These are phyloP conservation scores for Charanyca ferruginea DNA, from an alignment of 2,888 invertebrate genomes.

Conservation along the genomic window DNA sequence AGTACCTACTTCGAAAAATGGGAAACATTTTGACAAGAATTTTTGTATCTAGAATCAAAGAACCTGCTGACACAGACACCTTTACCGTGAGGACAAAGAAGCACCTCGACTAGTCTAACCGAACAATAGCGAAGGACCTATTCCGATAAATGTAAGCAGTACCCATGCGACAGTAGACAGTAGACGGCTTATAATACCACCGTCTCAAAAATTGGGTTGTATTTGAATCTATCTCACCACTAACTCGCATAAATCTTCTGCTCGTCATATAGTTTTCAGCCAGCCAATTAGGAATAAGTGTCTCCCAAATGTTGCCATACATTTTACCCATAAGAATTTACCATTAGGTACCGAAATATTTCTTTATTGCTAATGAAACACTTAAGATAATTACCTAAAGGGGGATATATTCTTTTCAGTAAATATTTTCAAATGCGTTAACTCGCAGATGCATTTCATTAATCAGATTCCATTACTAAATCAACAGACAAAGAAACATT, in stretches of 20 bases:
- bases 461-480: slow-evolving; percentile 6
- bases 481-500: slow-evolving; percentile 3
- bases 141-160: slow-evolving; percentile 65
- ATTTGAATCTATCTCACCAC: slow-evolving; percentile 43
- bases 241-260: slow-evolving; percentile 36
- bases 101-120: slow-evolving; percentile 25
- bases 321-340: slow-evolving; percentile 39
- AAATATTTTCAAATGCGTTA: slow-evolving; percentile 11
- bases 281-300: slow-evolving; percentile 25
- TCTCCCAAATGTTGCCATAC: slow-evolving; percentile 32
- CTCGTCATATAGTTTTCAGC: slow-evolving; percentile 33
- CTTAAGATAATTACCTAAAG: slow-evolving; percentile 9
- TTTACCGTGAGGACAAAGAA: slow-evolving; percentile 32
- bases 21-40: too few relatives aligned
- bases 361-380: slow-evolving; percentile 43
- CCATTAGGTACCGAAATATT: slow-evolving; percentile 52
- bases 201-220: slow-evolving; percentile 16
- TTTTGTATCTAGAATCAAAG: too few relatives aligned
- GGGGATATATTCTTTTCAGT: background rate
- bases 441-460: slow-evolving; percentile 22
- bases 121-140: slow-evolving; percentile 56
- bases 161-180: slow-evolving; percentile 59
- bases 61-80: background rate
- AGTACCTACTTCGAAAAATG: too few relatives aligned
- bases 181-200: slow-evolving; percentile 36